Evolutionary conservation across 2,113 vertebrate genomes (phyloP).

Genomic region (Eulacestoma nigropectus): DNA sequence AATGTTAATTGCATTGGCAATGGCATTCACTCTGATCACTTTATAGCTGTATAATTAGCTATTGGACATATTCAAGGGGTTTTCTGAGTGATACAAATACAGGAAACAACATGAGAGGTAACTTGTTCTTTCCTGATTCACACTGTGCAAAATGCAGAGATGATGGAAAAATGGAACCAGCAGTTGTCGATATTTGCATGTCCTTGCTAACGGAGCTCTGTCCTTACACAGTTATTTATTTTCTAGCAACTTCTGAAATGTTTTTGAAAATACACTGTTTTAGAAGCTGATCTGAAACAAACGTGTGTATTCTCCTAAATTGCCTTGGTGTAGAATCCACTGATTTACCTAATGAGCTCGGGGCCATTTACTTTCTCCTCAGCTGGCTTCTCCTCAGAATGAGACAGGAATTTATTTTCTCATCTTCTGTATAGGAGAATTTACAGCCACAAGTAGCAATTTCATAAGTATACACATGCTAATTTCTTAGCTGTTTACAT

Average conservation of each 20-base stretch:
- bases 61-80: conserved; percentile 33
- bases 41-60: conserved; percentile 68
- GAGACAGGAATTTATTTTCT: neutral
- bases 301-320: neutral
- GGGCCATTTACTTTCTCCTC: neutral
- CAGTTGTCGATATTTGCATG: neutral
- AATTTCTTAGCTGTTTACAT: neutral
- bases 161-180: neutral
- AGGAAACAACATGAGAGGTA: conserved; percentile 32
- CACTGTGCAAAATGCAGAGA: neutral
- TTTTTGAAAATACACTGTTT: neutral
- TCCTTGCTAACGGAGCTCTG: neutral
- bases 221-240: neutral
- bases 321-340: neutral
- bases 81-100: conserved; percentile 55
- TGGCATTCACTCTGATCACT: conserved; percentile 62
- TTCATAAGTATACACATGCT: neutral
- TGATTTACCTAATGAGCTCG: neutral
- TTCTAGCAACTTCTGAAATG: neutral
- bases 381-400: neutral
- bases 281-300: neutral
- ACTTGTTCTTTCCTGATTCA: neutral
- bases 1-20: conserved; percentile 75
- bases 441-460: neutral
- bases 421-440: neutral